Conservation (phyloP, 2,113 vertebrate genomes). For the Paramormyrops kingsleyae region DNA sequence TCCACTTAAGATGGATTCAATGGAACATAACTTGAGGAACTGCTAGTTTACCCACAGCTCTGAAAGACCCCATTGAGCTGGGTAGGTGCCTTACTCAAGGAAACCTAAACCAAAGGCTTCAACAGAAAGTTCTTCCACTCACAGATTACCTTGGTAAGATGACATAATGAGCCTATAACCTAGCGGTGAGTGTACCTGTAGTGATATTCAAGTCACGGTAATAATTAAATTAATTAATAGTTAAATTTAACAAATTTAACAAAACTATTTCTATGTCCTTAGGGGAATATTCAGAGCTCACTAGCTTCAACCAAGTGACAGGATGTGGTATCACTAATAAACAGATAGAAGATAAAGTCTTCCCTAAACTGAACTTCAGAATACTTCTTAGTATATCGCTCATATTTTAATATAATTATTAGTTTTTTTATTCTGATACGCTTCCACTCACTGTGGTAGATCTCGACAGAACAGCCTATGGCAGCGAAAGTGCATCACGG, state of each 20-base stretch:
- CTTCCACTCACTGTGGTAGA: background rate
- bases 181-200: background rate
- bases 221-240: background rate
- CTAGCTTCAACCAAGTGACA: background rate
- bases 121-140: background rate
- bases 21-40: background rate
- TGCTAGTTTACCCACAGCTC: background rate
- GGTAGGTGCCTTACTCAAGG: background rate
- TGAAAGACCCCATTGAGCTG: background rate
- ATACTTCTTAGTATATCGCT: background rate
- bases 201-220: background rate
- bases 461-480: background rate
- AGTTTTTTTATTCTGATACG: background rate
- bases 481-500: background rate
- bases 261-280: background rate
- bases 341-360: background rate
- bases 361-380: background rate
- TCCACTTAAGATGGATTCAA: background rate
- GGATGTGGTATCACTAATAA: background rate
- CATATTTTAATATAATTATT: background rate
- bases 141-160: background rate
- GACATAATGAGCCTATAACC: background rate
- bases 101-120: background rate
- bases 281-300: background rate
- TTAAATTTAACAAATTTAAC: background rate